Percentiles rank a stretch among this genome's conserved stretches.
Conservation (phyloP, 1,140 invertebrate genomes). For the Arctopsyche grandis region DNA sequence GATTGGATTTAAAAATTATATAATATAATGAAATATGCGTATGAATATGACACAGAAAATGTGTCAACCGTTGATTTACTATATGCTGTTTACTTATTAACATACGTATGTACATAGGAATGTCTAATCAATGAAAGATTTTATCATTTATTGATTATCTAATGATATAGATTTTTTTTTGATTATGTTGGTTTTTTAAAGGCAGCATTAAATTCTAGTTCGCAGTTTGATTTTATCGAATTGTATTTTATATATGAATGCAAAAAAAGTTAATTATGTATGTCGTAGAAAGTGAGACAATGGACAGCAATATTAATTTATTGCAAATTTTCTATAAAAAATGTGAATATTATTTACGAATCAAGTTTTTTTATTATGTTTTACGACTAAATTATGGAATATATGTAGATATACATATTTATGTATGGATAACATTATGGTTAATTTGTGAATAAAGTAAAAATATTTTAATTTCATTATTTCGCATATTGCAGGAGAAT, state of each 20-base stretch:
- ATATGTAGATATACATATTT: too few relatives aligned
- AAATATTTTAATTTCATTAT: too few relatives aligned
- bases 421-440: too few relatives aligned
- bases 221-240: background rate
- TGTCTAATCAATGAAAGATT: background rate
- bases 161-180: background rate
- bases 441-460: too few relatives aligned
- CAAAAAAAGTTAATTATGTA: background rate
- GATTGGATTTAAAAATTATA: background rate
- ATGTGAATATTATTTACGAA: too few relatives aligned
- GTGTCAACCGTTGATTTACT: background rate
- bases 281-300: background rate
- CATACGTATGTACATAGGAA: background rate
- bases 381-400: too few relatives aligned
- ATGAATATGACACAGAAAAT: background rate
- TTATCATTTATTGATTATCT: constrained; percentile 5
- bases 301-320: too few relatives aligned
- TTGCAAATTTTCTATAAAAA: too few relatives aligned
- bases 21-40: background rate
- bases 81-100: background rate
- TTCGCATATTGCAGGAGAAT: too few relatives aligned
- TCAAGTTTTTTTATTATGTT: too few relatives aligned
- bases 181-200: background rate
- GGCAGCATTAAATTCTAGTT: background rate
- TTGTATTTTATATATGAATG: too few relatives aligned